Evolutionary conservation across 2,888 invertebrate genomes (phyloP).

Genomic region (Platycheirus rosarum): DNA sequence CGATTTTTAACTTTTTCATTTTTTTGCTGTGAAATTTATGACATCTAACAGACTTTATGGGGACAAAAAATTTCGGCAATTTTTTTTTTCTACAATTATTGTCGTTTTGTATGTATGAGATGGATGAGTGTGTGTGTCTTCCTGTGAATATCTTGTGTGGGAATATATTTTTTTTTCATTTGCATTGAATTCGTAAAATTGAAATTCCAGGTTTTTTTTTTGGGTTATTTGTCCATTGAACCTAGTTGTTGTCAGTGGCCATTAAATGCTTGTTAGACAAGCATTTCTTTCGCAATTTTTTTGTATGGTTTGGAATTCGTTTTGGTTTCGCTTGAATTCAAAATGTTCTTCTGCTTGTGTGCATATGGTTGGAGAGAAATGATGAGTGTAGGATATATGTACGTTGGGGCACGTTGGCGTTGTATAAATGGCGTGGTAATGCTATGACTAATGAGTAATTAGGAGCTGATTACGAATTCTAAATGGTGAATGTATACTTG

Average conservation of each 20-base stretch:
- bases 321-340: slow-evolving; percentile 27
- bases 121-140: too few relatives aligned
- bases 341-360: slow-evolving; percentile 19
- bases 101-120: slow-evolving; percentile 28
- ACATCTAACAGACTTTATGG: slow-evolving; percentile 63
- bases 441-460: slow-evolving; percentile 55
- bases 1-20: background rate
- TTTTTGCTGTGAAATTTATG: slow-evolving; percentile 56
- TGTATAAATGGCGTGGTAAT: slow-evolving; percentile 21
- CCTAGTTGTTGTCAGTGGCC: slow-evolving; percentile 8
- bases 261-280: slow-evolving; percentile 63
- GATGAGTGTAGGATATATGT: slow-evolving; percentile 12
- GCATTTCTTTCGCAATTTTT: slow-evolving; percentile 20
- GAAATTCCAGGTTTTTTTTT: slow-evolving; percentile 47
- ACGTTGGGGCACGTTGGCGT: too few relatives aligned
- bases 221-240: too few relatives aligned
- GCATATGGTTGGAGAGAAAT: slow-evolving; percentile 9
- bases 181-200: slow-evolving; percentile 36
- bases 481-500: slow-evolving; percentile 23
- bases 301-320: slow-evolving; percentile 12
- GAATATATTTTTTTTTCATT: background rate
- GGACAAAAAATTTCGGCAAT: slow-evolving; percentile 52
- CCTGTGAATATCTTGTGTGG: background rate
- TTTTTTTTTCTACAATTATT: slow-evolving; percentile 64
- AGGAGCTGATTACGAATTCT: slow-evolving; percentile 69